Evolutionary conservation across 2,113 vertebrate species (phyloP), one percentile per base, ranked within the genome.

Genomic region (Melospiza georgiana): DNA sequence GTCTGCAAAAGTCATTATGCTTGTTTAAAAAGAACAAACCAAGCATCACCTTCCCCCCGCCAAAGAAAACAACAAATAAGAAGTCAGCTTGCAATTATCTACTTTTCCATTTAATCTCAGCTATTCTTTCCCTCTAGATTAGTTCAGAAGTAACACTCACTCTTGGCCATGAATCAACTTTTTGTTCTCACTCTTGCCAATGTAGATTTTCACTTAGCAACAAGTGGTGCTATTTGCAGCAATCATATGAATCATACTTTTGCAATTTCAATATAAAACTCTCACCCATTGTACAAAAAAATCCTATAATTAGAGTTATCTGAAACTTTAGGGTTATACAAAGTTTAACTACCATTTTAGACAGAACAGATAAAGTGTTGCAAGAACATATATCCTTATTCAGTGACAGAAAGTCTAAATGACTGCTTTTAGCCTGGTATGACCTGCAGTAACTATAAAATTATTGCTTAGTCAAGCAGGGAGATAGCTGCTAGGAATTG

Each of bases 391-490:
- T 5, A 73, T 86, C 28, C 19, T 79, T 66, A 61, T 57, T 86
- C 73, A 69, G 55, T 73, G 51, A 62, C 15, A 15, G 67, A 83
- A 85, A 83, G 37, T 46, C 54, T 44, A 85, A 72, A 57, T 57
- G 58, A 83, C 41, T 85, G 44, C 62, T 85, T 85, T 89, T 82
- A 95, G 63, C 66, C 75, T 3, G 0, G 16, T 39, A 55, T 94
- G 74, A 94, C 84, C 81, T 78, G 12, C 27, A 48, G 33, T 76
- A 91, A 46, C 66, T 73, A 62, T 66, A 93, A 91, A 95, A 90
- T 74, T 85, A 88, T 52, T 94, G 79, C 51, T 91, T 93, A 91
- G 76, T 74, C 90, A 95, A 93, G 78, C 87, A 85, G 67, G 68
- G 84, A 87, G 27, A 69, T 76, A 62, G 41, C 84, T 95, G 51